These are phyloP conservation scores for Geophilus truncorum DNA, from an alignment of 2,888 invertebrate genomes.

Conservation along the genomic window DNA sequence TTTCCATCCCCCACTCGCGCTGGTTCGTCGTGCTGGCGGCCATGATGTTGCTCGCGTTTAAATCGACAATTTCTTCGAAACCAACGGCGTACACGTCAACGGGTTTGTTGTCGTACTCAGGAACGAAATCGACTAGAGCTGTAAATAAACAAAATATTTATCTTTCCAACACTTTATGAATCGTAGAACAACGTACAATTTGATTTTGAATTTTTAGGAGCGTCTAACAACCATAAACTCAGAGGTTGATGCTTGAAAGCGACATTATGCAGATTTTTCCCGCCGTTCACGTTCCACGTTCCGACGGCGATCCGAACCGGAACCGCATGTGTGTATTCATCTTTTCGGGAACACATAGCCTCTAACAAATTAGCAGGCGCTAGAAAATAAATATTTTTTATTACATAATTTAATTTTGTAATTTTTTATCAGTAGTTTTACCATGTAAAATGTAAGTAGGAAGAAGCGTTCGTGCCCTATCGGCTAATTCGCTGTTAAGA, in stretches of 20 bases:
- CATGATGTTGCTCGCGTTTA: conserved; percentile 97
- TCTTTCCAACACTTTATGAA: too few species aligned
- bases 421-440: conserved; percentile 43
- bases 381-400: conserved; percentile 40
- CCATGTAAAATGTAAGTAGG: conserved; percentile 80
- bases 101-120: conserved; percentile 55
- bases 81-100: conserved; percentile 96
- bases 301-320: conserved; percentile 78
- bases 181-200: too few species aligned
- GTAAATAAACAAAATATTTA: conserved; percentile 39
- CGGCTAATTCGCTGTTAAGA: conserved; percentile 83
- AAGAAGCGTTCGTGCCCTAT: conserved; percentile 79
- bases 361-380: conserved; percentile 75
- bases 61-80: conserved; percentile 97
- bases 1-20: conserved; percentile 88
- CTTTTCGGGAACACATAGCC: conserved; percentile 77
- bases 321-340: conserved; percentile 67
- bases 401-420: not conserved
- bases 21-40: conserved; percentile 91
- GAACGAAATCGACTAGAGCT: conserved; percentile 49
- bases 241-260: conserved; percentile 84
- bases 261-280: conserved; percentile 94
- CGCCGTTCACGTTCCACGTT: conserved; percentile 99
- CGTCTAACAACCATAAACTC: conserved; percentile 85
- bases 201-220: conserved; percentile 57